Percentiles rank a stretch among this genome's conserved stretches.
These are phyloP conservation scores for Gonocerus acuteangulatus DNA, from an alignment of 2,888 invertebrate species.

Conservation along the genomic window DNA sequence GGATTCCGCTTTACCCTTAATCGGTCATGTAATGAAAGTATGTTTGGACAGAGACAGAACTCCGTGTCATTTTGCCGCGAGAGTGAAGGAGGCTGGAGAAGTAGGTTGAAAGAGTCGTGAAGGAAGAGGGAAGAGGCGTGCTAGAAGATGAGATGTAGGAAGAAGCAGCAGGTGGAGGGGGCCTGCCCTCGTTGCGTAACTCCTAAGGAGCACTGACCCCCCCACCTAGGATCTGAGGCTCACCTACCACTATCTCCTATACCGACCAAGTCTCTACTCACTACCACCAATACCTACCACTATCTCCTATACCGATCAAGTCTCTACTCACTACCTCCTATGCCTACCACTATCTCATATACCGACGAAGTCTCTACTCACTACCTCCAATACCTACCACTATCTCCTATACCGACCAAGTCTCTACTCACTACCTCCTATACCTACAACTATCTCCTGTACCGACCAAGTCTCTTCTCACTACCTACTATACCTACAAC, in stretches of 20 bases:
- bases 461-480: no score
- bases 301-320: not conserved
- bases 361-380: no score
- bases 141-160: no score
- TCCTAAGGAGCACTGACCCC: slow-evolving; percentile 11
- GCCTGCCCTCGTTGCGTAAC: slow-evolving; percentile 10
- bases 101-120: no score
- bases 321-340: no score
- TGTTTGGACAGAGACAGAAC: not conserved
- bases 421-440: no score
- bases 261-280: no score
- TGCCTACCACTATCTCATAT: not conserved
- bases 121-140: slow-evolving; percentile 7
- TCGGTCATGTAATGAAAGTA: not conserved
- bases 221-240: not conserved
- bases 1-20: no score
- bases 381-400: no score
- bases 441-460: no score
- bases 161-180: slow-evolving; percentile 17
- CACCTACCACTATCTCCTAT: not conserved
- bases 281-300: no score
- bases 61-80: not conserved
- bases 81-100: not conserved
- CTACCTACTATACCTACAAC: no score
- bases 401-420: not conserved